Conservation (phyloP, 2,113 vertebrate genomes). For the Cyphomyrus discorhynchus region DNA sequence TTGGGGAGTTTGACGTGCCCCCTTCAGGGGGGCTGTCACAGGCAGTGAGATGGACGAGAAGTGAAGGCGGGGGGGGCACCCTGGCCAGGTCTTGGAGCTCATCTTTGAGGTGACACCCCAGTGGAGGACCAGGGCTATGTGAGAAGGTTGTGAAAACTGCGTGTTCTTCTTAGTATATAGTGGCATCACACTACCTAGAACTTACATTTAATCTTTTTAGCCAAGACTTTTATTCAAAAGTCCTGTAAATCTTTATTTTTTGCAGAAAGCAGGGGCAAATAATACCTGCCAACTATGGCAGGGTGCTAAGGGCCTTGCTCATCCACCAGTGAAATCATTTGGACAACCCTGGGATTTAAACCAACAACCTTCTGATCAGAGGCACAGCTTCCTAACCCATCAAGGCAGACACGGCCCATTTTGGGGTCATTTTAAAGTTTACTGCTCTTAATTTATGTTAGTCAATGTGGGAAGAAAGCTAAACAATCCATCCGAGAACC, state of each 20-base stretch:
- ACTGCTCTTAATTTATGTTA: not conserved
- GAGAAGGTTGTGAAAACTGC: not conserved
- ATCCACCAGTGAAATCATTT: not conserved
- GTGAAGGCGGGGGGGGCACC: slow-evolving; percentile 42
- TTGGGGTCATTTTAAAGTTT: not conserved
- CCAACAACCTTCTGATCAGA: not conserved
- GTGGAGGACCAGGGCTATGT: not conserved
- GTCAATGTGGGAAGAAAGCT: not conserved
- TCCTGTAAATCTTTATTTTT: not conserved
- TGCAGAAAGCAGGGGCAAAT: not conserved
- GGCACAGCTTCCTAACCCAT: not conserved
- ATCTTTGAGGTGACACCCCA: not conserved
- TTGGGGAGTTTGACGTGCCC: slow-evolving; percentile 59
- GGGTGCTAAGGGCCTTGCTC: not conserved
- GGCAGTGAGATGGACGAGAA: slow-evolving; percentile 40
- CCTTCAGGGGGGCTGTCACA: slow-evolving; percentile 51
- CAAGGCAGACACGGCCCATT: not conserved
- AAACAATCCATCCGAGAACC: not conserved
- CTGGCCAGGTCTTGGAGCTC: not conserved
- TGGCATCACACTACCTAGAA: not conserved
- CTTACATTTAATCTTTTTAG: not conserved
- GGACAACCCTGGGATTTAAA: not conserved
- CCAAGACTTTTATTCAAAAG: not conserved
- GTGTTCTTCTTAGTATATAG: not conserved
- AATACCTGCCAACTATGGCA: not conserved